Conservation (phyloP, 2,797 vertebrate genomes). For the Falco columbarius region DNA sequence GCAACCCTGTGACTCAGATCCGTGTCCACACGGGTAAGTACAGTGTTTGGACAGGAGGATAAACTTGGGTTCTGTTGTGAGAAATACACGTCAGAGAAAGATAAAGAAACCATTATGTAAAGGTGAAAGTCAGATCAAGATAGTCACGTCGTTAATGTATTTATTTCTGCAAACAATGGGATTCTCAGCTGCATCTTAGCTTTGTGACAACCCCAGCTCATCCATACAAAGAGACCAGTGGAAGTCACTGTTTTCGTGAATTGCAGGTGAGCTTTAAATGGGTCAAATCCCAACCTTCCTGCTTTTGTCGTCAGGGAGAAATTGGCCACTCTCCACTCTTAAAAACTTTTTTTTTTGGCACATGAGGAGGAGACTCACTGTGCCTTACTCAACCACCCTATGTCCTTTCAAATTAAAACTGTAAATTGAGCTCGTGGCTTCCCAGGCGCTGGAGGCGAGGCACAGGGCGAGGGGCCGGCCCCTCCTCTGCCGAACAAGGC, state of each 20-base stretch:
- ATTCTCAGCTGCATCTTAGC: not conserved
- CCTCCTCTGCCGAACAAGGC: not conserved
- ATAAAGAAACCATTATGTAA: not conserved
- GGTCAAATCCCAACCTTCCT: not conserved
- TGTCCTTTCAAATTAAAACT: not conserved
- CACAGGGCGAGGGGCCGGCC: rapidly evolving
- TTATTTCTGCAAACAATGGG: not conserved
- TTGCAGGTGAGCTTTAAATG: not conserved
- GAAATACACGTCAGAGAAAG: not conserved
- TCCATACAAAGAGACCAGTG: not conserved
- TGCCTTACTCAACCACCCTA: not conserved
- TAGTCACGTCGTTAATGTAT: not conserved
- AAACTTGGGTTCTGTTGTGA: not conserved
- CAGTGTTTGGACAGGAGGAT: not conserved
- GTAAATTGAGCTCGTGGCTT: not conserved
- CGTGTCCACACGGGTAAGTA: rapidly evolving
- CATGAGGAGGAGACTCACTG: not conserved
- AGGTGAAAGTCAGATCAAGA: constrained; percentile 1
- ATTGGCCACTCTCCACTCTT: not conserved
- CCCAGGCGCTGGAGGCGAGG: not conserved
- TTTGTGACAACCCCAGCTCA: not conserved
- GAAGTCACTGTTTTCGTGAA: not conserved
- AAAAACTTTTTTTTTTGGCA: not conserved
- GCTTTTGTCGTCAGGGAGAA: not conserved
- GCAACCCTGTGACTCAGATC: not conserved